Conservation (phyloP, 2,888 invertebrate genomes). For the Girardia tigrina region DNA sequence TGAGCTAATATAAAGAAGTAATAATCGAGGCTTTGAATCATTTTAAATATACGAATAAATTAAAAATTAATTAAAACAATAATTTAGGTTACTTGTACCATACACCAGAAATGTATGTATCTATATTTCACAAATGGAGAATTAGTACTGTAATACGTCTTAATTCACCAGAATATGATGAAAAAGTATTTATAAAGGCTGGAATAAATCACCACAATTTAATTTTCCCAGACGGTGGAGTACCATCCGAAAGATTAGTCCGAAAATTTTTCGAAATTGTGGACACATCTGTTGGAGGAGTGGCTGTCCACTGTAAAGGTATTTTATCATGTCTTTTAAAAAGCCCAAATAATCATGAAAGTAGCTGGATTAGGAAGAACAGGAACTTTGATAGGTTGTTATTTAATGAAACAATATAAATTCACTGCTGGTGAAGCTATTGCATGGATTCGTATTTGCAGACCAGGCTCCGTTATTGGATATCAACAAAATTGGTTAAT, state of each 20-base stretch:
- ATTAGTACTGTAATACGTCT: conserved; percentile 56
- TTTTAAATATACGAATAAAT: too few species aligned
- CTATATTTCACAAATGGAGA: conserved; percentile 14
- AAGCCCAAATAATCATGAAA: too few species aligned
- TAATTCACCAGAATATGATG: conserved; percentile 82
- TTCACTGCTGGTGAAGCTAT: conserved; percentile 83
- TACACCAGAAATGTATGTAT: conserved; percentile 17
- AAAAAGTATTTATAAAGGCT: conserved; percentile 67
- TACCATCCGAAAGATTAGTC: conserved; percentile 75
- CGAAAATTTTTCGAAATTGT: conserved; percentile 71
- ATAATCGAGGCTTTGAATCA: too few species aligned
- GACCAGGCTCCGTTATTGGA: conserved; percentile 92
- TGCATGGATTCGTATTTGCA: conserved; percentile 86
- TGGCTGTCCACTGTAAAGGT: conserved; percentile 88
- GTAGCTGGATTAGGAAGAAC: conserved; percentile 86
- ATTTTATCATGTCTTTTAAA: too few species aligned
- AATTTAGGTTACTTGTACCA: conserved; percentile 6
- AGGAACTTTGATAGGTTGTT: conserved; percentile 87
- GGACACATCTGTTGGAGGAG: conserved; percentile 72
- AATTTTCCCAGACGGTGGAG: conserved; percentile 89
- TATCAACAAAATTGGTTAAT: conserved; percentile 84
- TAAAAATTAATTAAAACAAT: too few species aligned
- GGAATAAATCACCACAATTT: conserved; percentile 87
- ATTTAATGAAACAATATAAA: conserved; percentile 71
- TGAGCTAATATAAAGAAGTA: too few species aligned